phyloP scores from a whole-genome alignment of 2,113 vertebrate species.

The Protobothrops mucrosquamatus region DNA sequence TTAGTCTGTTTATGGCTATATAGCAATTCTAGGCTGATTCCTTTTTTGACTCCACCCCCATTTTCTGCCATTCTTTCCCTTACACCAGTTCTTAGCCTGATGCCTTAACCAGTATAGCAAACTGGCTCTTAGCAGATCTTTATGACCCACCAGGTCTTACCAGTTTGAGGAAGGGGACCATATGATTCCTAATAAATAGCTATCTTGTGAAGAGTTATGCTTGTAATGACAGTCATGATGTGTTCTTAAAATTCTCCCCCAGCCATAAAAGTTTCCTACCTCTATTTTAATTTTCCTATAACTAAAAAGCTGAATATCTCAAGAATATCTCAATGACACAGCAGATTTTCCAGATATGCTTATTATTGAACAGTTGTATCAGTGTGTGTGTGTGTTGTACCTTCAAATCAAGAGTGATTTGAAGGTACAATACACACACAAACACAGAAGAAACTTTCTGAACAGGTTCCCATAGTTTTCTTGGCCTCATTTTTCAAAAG shows the following conservation, averaged over 20 bases:
- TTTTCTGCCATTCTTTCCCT: not conserved
- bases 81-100: not conserved
- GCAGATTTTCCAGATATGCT: not conserved
- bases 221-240: not conserved
- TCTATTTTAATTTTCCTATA: not conserved
- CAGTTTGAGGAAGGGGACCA: not conserved
- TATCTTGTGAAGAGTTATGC: not conserved
- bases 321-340: conserved; percentile 22
- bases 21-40: not conserved
- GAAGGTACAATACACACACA: no score
- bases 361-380: no score
- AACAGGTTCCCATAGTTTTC: no score
- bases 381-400: no score
- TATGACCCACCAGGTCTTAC: not conserved
- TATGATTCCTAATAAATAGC: not conserved
- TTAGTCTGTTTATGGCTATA: not conserved
- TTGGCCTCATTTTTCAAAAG: no score
- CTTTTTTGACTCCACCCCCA: not conserved
- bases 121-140: not conserved
- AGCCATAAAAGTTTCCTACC: not conserved
- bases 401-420: no score
- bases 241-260: not conserved
- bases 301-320: conserved; percentile 32
- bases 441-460: no score
- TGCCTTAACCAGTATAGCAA: not conserved